Conservation (phyloP, 2,797 vertebrate species). For the Trachops cirrhosus region DNA sequence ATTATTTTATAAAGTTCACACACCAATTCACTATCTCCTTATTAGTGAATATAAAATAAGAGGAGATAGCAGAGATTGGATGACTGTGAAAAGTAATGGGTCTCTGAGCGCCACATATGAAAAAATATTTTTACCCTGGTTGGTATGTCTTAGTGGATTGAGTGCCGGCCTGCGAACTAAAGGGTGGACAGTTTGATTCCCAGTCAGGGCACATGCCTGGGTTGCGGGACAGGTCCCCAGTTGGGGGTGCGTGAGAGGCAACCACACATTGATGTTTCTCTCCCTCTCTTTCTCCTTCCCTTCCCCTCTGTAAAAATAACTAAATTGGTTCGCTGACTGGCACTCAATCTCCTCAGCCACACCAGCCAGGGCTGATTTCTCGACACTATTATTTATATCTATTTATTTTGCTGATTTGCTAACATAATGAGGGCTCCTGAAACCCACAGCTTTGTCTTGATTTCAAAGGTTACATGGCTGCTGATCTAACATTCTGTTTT, state of each 20-base stretch:
- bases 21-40: neutral
- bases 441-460: neutral
- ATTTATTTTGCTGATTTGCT: neutral
- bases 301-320: no score
- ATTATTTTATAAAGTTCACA: neutral
- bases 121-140: no score
- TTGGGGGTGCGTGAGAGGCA: no score
- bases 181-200: no score
- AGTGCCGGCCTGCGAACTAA: no score
- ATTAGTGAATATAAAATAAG: neutral
- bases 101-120: neutral
- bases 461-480: neutral
- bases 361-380: neutral
- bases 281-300: no score
- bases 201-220: no score
- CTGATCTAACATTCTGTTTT: neutral
- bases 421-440: neutral
- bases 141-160: no score
- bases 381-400: neutral
- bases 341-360: no score
- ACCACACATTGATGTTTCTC: no score
- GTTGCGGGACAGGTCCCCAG: no score
- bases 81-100: neutral
- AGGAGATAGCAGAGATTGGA: neutral
- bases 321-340: no score